These are phyloP conservation scores for Peromyscus nudipes DNA, from an alignment of 2,797 vertebrate species.

Conservation along the genomic window DNA sequence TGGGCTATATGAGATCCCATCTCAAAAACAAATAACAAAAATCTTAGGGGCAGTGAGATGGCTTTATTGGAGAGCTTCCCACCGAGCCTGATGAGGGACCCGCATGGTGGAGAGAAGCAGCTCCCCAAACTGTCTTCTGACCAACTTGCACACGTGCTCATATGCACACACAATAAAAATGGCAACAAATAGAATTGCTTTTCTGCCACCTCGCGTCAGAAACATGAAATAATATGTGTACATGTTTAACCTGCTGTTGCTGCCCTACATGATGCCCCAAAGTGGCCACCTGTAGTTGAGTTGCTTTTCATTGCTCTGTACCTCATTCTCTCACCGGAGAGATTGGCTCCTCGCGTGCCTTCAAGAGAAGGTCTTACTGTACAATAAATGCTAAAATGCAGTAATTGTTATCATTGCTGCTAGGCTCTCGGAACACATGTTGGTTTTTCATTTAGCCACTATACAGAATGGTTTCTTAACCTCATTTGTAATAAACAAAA, in stretches of 20 bases:
- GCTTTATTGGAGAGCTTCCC: background rate
- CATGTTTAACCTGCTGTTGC: background rate
- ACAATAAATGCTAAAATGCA: background rate
- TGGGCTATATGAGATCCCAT: background rate
- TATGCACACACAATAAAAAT: background rate
- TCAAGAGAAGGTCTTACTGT: background rate
- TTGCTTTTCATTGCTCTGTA: background rate
- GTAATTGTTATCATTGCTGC: background rate
- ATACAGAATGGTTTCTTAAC: constrained; percentile 69
- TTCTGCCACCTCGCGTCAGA: background rate
- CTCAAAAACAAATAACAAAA: background rate
- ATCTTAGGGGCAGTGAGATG: background rate
- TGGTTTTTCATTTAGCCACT: constrained; percentile 61
- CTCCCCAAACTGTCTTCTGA: background rate
- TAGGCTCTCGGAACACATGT: constrained; percentile 9
- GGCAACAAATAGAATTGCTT: background rate
- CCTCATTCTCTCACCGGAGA: background rate
- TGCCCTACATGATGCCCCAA: no score
- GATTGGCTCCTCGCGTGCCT: background rate
- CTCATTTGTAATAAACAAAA: constrained; percentile 78
- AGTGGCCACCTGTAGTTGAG: background rate
- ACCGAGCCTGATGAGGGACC: background rate
- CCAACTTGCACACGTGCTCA: background rate
- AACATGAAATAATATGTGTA: background rate
- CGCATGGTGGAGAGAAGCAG: background rate